Evolutionary conservation across 2,797 vertebrate genomes (phyloP), one percentile per base, ranked within the genome.

Genomic region (Antrozous pallidus): DNA sequence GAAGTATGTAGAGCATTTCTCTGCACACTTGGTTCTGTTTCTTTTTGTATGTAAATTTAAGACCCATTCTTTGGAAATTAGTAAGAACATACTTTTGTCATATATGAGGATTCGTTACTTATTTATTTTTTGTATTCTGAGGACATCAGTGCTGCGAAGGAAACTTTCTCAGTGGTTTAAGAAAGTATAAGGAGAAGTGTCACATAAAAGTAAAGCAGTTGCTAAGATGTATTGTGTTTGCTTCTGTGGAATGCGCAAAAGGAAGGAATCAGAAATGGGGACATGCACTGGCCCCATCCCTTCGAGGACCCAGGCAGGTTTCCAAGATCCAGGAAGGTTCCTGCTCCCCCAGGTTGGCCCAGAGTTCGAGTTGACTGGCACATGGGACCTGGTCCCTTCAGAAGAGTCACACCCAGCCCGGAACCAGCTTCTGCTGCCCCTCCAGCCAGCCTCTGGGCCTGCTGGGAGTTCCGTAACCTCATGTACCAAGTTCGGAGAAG

Each of bases 41-140:
- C 33, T 85, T 71, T 80, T 31, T 85, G 47, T 89, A 18, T 54
- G 65, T 71, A 61, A 67, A 61, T 83, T 89, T 80, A 79, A 83
- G 51, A 47, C 79, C 26, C 26, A 12, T 56, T 51, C 31, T 91
- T 96, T 63, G 85, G 73, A 84, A 88, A 51, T 90, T 61, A 88
- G 49, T 82, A 71, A 65, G 65, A 58, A 75, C 18, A 61, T 92
- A 6, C 73, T 77, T 79, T 71, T 91, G 17, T 78, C 18, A 47
- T 36, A 6, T 33, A 11, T 54, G 14, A 56, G 51, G 63, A 16
- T 31, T 75, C 14, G 28, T 18, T 28, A 26, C 26, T 73, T 45
- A 45, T 42, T 80, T 58, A 36, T 61, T 79, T 79, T 73, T 82
- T 26, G 42, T 80, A 49, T 81, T 94, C 31, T 83, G 33, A 85